Evolutionary conservation across 2,888 invertebrate species (phyloP).

Genomic region (Chaetoderma sp.): DNA sequence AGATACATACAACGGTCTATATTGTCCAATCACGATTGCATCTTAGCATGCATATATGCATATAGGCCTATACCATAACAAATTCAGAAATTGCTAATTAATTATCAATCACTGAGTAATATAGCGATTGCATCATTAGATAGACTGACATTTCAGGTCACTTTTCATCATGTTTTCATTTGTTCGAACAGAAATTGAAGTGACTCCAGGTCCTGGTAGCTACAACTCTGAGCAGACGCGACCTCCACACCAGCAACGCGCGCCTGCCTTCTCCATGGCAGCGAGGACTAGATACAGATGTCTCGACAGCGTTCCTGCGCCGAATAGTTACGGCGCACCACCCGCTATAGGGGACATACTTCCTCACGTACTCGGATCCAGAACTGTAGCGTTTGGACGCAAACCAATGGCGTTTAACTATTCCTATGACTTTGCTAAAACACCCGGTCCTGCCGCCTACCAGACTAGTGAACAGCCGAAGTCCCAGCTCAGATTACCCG

Average conservation of each 20-base stretch:
- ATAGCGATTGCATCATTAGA: too few species aligned
- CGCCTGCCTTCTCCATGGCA: constrained; percentile 28
- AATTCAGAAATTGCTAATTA: too few species aligned
- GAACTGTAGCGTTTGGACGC: constrained; percentile 24
- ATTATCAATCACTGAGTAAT: too few species aligned
- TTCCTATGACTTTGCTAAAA: constrained; percentile 27
- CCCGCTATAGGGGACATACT: constrained; percentile 14
- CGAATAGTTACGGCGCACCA: constrained; percentile 30
- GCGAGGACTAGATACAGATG: constrained; percentile 23
- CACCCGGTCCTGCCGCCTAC: constrained; percentile 81
- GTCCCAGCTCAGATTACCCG: constrained; percentile 75
- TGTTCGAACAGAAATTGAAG: neutral
- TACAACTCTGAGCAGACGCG: constrained; percentile 32
- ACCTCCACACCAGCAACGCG: constrained; percentile 30
- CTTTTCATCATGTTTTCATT: too few species aligned
- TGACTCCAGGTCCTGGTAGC: constrained; percentile 28
- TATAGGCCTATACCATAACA: too few species aligned
- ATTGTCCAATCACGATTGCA: too few species aligned
- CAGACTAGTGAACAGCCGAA: constrained; percentile 75
- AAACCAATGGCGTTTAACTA: constrained; percentile 17
- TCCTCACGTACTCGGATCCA: constrained; percentile 6
- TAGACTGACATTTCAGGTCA: too few species aligned
- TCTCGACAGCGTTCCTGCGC: constrained; percentile 22
- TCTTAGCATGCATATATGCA: too few species aligned
- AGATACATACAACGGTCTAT: too few species aligned